phyloP scores from a whole-genome alignment of 2,888 invertebrate genomes.

The Pseudococcus longispinus region DNA sequence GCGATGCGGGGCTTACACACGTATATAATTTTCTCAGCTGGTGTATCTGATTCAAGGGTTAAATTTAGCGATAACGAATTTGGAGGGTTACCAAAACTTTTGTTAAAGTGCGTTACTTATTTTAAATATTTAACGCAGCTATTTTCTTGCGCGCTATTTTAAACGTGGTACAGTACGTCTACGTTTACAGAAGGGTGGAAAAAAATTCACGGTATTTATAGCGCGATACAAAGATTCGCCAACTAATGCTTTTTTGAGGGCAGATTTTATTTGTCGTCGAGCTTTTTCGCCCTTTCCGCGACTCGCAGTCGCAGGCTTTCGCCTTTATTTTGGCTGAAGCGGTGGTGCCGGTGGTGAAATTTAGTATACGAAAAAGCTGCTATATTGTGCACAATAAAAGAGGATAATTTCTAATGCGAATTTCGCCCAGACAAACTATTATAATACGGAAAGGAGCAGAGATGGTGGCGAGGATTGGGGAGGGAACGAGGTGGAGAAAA shows the following conservation, averaged over 20 bases:
- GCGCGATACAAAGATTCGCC: conserved; percentile 1
- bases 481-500: background rate
- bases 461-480: background rate
- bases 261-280: conserved; percentile 28
- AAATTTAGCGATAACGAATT: conserved; percentile 45
- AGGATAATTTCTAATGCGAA: conserved; percentile 11
- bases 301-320: background rate
- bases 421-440: background rate
- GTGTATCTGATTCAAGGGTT: conserved; percentile 25
- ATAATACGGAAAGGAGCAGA: background rate
- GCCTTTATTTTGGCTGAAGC: background rate
- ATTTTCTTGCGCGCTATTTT: conserved; percentile 20
- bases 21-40: conserved; percentile 15
- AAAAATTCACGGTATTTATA: conserved; percentile 4
- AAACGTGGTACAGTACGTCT: too few species aligned
- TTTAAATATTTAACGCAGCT: conserved; percentile 45
- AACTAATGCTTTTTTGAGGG: conserved; percentile 31
- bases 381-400: background rate
- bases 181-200: background rate
- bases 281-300: background rate
- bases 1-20: background rate
- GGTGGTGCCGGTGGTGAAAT: background rate
- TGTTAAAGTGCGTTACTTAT: conserved; percentile 39
- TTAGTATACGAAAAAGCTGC: background rate
- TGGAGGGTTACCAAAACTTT: conserved; percentile 45